A percentile compares a stretch with the other conserved stretches of the same genome.
phyloP scores from a whole-genome alignment of 2,888 invertebrate species.

The Drosophila nr. perissopoda region DNA sequence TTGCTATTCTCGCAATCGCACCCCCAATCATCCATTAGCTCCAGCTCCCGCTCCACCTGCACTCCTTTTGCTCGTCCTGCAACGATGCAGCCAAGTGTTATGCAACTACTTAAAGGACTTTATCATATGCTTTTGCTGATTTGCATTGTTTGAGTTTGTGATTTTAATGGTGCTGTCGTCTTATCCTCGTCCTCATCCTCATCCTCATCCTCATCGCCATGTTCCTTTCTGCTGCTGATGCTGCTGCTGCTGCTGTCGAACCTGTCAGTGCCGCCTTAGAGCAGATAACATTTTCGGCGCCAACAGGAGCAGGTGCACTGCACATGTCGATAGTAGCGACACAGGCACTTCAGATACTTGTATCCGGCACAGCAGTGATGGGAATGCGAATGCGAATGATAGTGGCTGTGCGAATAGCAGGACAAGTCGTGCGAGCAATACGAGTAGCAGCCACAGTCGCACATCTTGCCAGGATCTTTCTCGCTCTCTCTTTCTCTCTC shows the following conservation, averaged over 20 bases:
- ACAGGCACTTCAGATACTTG: slow-evolving; percentile 76
- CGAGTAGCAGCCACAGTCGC: slow-evolving; percentile 75
- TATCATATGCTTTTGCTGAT: slow-evolving; percentile 68
- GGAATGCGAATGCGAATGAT: slow-evolving; percentile 66
- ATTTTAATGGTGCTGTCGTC: slow-evolving; percentile 55
- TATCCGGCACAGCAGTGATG: slow-evolving; percentile 76
- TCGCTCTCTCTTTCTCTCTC: not conserved
- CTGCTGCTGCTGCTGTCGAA: not conserved
- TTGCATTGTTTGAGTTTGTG: slow-evolving; percentile 71
- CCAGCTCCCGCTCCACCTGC: slow-evolving; percentile 13
- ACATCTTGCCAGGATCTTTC: slow-evolving; percentile 59
- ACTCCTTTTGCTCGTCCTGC: slow-evolving; percentile 1
- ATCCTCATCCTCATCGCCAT: not conserved
- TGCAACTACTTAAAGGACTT: slow-evolving; percentile 78
- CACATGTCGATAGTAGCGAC: slow-evolving; percentile 72
- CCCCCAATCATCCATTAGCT: slow-evolving; percentile 40
- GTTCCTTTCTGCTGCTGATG: not conserved
- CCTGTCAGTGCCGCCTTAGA: slow-evolving; percentile 47
- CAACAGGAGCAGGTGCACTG: slow-evolving; percentile 78
- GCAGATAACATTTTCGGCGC: slow-evolving; percentile 75
- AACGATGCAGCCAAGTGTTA: slow-evolving; percentile 76
- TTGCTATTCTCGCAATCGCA: slow-evolving; percentile 58
- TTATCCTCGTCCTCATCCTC: slow-evolving; percentile 4
- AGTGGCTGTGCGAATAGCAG: slow-evolving; percentile 73
- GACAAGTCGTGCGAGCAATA: slow-evolving; percentile 71